These are phyloP conservation scores for Rachycentron canadum DNA, from an alignment of 2,797 vertebrate genomes.

Conservation along the genomic window DNA sequence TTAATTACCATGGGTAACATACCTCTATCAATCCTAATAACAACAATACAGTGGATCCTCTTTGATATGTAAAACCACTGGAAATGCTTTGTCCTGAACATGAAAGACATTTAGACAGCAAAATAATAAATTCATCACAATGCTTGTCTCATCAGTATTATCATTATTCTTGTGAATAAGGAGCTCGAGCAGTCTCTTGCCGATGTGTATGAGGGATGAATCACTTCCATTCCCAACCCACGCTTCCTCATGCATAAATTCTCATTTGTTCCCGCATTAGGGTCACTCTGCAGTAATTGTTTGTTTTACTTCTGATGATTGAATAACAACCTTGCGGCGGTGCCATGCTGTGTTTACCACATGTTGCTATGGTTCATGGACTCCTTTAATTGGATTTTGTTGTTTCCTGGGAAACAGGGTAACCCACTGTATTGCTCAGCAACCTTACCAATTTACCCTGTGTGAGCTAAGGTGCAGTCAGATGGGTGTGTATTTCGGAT, in stretches of 20 bases:
- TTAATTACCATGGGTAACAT: slow-evolving; percentile 79
- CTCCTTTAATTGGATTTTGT: slow-evolving; percentile 79
- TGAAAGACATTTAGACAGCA: slow-evolving; percentile 77
- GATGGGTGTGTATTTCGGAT: slow-evolving; percentile 52
- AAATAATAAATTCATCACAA: slow-evolving; percentile 76
- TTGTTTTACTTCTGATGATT: slow-evolving; percentile 81
- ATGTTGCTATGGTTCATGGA: slow-evolving; percentile 79
- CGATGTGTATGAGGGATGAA: slow-evolving; percentile 62
- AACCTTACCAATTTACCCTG: slow-evolving; percentile 60
- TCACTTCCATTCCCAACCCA: slow-evolving; percentile 63
- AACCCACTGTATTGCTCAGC: slow-evolving; percentile 76
- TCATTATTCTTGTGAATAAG: slow-evolving; percentile 75
- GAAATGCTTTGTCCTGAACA: slow-evolving; percentile 79
- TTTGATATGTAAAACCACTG: slow-evolving; percentile 85
- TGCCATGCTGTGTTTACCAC: slow-evolving; percentile 78
- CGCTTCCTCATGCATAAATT: slow-evolving; percentile 76
- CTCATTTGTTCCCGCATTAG: slow-evolving; percentile 79
- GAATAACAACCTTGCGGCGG: slow-evolving; percentile 75
- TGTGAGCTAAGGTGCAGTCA: slow-evolving; percentile 55
- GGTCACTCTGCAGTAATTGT: slow-evolving; percentile 82
- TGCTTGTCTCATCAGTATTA: slow-evolving; percentile 78
- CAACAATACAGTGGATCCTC: slow-evolving; percentile 62
- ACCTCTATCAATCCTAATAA: slow-evolving; percentile 76
- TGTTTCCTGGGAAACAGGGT: slow-evolving; percentile 80
- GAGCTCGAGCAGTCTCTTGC: slow-evolving; percentile 60